phyloP scores from a whole-genome alignment of 1,140 invertebrate species.

The Drosophila erecta region DNA sequence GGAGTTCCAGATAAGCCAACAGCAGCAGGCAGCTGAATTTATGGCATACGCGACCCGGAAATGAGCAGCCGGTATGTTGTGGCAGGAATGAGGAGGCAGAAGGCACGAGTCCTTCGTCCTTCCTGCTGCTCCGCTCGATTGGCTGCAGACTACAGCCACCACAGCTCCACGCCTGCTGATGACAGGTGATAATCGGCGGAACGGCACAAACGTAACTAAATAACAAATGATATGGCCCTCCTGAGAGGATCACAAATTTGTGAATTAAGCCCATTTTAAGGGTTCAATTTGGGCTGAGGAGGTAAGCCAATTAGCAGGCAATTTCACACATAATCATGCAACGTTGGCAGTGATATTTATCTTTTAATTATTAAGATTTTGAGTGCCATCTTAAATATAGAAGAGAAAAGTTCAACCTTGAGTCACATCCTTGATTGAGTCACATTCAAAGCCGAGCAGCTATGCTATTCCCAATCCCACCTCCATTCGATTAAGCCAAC shows the following conservation, averaged over 20 bases:
- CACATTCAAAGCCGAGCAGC: background rate
- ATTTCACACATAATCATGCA: background rate
- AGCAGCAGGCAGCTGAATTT: conserved; percentile 65
- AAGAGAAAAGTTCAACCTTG: background rate
- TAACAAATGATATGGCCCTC: conserved; percentile 9
- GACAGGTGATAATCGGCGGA: conserved; percentile 71
- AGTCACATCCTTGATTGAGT: background rate
- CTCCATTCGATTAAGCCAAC: conserved; percentile 17
- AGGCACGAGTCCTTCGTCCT: background rate
- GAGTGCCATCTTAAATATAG: background rate
- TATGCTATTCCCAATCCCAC: background rate
- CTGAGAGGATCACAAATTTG: conserved; percentile 5
- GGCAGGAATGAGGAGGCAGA: background rate
- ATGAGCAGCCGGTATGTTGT: conserved; percentile 63
- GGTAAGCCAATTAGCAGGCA: background rate
- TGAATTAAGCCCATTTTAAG: conserved; percentile 21
- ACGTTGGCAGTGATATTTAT: background rate
- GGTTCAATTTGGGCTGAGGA: conserved; percentile 2
- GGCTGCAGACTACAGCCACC: conserved; percentile 24
- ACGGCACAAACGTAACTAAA: conserved; percentile 35
- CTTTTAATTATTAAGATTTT: no score
- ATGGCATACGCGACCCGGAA: conserved; percentile 72
- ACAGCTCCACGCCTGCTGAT: conserved; percentile 34
- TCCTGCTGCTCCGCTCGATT: conserved; percentile 29
- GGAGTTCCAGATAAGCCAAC: conserved; percentile 56